Percentiles rank a stretch among this genome's conserved stretches.
phyloP scores from a whole-genome alignment of 2,888 invertebrate species.

The Amphipoea oculea region DNA sequence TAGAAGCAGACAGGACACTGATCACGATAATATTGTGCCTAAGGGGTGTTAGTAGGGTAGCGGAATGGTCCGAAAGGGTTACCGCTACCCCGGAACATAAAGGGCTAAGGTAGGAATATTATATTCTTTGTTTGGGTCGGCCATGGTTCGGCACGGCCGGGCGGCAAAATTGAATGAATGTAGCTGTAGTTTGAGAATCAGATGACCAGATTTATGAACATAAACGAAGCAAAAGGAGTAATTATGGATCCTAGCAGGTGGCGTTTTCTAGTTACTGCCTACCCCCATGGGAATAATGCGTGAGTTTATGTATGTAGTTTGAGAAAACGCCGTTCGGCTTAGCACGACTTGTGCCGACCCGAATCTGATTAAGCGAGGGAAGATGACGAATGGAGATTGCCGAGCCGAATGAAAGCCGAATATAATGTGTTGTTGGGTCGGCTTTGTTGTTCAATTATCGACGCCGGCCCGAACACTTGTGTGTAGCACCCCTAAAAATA shows the following conservation, averaged over 20 bases:
- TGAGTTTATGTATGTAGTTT: background rate
- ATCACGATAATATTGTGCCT: slow-evolving; percentile 46
- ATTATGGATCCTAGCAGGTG: background rate
- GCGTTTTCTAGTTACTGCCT: background rate
- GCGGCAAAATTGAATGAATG: background rate
- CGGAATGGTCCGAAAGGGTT: no score
- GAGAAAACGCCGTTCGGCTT: background rate
- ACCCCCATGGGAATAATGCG: background rate
- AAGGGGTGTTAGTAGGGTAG: background rate
- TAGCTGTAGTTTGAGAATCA: background rate
- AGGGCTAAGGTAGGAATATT: no score
- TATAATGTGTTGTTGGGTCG: background rate
- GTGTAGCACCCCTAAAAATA: slow-evolving; percentile 8
- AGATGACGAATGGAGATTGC: background rate
- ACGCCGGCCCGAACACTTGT: background rate
- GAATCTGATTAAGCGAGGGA: background rate
- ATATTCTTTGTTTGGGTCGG: background rate
- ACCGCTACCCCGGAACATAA: no score
- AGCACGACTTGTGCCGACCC: background rate
- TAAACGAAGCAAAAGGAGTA: background rate
- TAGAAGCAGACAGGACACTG: slow-evolving; percentile 39
- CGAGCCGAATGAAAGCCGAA: background rate
- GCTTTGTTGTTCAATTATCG: background rate
- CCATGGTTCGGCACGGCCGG: background rate
- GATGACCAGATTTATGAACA: background rate